These are phyloP conservation scores for Apodemus sylvaticus DNA, from an alignment of 2,113 vertebrate species.

Conservation along the genomic window DNA sequence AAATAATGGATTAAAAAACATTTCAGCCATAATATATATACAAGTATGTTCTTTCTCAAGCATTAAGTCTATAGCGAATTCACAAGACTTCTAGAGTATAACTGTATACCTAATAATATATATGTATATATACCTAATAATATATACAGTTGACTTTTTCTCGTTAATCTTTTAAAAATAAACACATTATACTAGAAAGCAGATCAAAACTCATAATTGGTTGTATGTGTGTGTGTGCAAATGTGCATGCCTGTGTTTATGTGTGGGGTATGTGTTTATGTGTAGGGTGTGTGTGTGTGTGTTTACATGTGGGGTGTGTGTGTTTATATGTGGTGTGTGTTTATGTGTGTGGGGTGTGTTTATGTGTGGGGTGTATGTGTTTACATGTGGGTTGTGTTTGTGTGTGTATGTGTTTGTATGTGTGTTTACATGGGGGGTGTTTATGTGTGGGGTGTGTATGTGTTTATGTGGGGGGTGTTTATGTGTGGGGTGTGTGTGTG, in stretches of 20 bases:
- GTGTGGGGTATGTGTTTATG: not conserved
- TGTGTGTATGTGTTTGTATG: not conserved
- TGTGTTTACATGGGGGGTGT: no score
- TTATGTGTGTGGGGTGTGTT: no score
- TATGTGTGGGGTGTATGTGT: not conserved
- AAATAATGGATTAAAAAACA: constrained; percentile 1
- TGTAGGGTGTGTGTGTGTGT: not conserved
- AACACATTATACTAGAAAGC: not conserved
- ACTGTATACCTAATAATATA: not conserved
- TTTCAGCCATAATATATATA: not conserved
- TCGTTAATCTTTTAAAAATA: constrained; percentile 21
- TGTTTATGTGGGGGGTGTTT: no score
- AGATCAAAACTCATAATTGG: not conserved
- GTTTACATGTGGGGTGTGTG: not conserved
- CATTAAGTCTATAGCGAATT: not conserved
- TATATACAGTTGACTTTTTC: not conserved
- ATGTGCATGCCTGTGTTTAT: no score
- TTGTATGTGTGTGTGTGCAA: not conserved
- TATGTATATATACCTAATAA: not conserved
- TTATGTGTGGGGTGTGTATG: no score
- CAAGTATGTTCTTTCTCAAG: not conserved
- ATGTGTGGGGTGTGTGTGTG: not conserved
- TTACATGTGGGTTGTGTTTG: no score
- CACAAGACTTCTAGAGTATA: not conserved
- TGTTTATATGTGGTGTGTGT: not conserved